Conservation (phyloP, 2,888 invertebrate genomes). For the Theodoxus fluviatilis region DNA sequence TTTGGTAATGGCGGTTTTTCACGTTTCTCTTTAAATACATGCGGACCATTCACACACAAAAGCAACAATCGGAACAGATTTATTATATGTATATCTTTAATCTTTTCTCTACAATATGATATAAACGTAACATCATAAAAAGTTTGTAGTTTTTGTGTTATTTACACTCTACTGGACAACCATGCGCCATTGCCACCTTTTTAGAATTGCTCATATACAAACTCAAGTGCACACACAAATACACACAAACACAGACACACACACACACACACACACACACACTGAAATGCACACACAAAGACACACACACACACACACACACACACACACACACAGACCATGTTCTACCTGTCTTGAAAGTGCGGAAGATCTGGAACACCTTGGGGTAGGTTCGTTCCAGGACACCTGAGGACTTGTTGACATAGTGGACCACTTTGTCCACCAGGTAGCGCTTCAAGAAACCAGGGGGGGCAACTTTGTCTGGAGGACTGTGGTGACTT, state of each 20-base stretch:
- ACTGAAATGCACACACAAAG: neutral
- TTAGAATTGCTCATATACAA: too few species aligned
- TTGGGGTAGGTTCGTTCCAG: constrained; percentile 35
- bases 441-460: constrained; percentile 29
- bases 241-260: neutral
- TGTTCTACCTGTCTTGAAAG: constrained; percentile 33
- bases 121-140: too few species aligned
- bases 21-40: too few species aligned
- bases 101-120: too few species aligned
- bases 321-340: neutral
- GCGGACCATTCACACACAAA: too few species aligned
- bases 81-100: too few species aligned
- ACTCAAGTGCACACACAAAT: neutral
- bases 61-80: too few species aligned
- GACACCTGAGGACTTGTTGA: constrained; percentile 28
- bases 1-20: too few species aligned
- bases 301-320: neutral
- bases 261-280: too few species aligned
- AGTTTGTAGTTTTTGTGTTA: too few species aligned
- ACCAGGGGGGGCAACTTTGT: constrained; percentile 30
- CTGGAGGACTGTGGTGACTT: constrained; percentile 13
- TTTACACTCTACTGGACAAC: too few species aligned
- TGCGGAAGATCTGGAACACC: constrained; percentile 35
- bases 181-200: too few species aligned
- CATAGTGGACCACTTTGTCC: constrained; percentile 29